Evolutionary conservation across 1,140 invertebrate genomes (phyloP).

Genomic region (Nephila pilipes): DNA sequence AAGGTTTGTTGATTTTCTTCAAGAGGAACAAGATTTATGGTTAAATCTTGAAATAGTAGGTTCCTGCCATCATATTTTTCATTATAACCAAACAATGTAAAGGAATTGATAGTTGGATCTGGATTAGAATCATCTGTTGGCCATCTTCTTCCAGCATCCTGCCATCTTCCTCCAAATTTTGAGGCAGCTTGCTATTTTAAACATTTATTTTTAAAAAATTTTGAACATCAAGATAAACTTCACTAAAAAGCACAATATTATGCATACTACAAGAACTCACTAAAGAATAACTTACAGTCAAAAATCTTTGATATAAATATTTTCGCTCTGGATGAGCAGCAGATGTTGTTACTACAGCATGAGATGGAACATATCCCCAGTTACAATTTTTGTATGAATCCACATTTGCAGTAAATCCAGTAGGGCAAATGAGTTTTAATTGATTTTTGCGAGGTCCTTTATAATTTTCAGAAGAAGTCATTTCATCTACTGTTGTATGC

Average conservation of each 20-base stretch:
- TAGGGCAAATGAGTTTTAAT: constrained; percentile 93
- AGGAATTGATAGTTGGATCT: background rate
- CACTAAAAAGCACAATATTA: background rate
- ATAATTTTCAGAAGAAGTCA: constrained; percentile 82
- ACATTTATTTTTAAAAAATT: background rate
- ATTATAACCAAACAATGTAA: constrained; percentile 61
- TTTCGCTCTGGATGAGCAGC: constrained; percentile 85
- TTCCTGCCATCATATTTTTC: constrained; percentile 79
- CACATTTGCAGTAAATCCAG: constrained; percentile 86
- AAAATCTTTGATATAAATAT: constrained; percentile 83
- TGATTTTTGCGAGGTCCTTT: constrained; percentile 79
- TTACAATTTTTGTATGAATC: constrained; percentile 81
- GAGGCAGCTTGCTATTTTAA: constrained; percentile 43
- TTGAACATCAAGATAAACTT: background rate
- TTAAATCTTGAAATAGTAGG: constrained; percentile 80
- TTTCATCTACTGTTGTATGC: constrained; percentile 90
- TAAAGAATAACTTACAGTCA: constrained; percentile 76
- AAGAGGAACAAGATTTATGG: constrained; percentile 77
- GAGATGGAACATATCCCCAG: constrained; percentile 88
- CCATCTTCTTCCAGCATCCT: constrained; percentile 18
- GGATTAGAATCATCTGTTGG: constrained; percentile 29
- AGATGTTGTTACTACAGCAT: constrained; percentile 93
- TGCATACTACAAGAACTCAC: background rate
- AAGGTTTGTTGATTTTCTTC: constrained; percentile 79
- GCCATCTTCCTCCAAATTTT: constrained; percentile 39